Base-by-base conservation (phyloP, 1,140 invertebrate species). In the Zophobas morio region DNA sequence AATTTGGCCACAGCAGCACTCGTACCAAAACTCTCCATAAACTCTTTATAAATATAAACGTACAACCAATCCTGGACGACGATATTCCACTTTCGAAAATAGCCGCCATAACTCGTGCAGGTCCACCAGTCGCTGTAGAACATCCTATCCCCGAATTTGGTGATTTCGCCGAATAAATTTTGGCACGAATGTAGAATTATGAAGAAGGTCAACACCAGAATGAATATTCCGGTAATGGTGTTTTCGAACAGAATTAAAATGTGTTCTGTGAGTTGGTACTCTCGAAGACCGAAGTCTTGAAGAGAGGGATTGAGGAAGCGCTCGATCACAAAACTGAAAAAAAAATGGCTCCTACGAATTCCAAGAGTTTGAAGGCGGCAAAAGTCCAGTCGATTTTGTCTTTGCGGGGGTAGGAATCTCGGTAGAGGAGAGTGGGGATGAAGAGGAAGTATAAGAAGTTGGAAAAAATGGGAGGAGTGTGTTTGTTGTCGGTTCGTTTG, bases 121-220 rank as follows among this genome's bases (percentile, higher is more conserved):
- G 95, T 97, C 97, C 97, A 99, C 97, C 97, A 99, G 81, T 98
- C 93, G 87, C 92, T 92, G 82, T 96, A 96, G 86, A 96, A 96
- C 81, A 92, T 89, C 74, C 95, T 88, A 85, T 98, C 96, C 2
- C 91, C 94, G 87, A 98, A 98, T 66, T 89, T 89, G 6, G 96
- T 82, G 85, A 97, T 90, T 86, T 98, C 96, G 3, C 95, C 94
- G 83, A 92, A 95, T 4, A 93, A 93, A 87, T 98, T 98, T 81
- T 95, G 88, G 95, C 95, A 98, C 0, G 92, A 91, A 84, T 98
- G 96, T 1, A 98, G 86, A 0, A 98, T 86, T 72, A 92, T 90
- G 87, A 96, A 98, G 86, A 97, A 97, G 6, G 90, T 92, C 70
- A 93, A 91, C 1, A 96, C 84, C 40, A 94, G 91, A 0, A 92